phyloP scores from a whole-genome alignment of 2,888 invertebrate species.

The Dromius quadrimaculatus region DNA sequence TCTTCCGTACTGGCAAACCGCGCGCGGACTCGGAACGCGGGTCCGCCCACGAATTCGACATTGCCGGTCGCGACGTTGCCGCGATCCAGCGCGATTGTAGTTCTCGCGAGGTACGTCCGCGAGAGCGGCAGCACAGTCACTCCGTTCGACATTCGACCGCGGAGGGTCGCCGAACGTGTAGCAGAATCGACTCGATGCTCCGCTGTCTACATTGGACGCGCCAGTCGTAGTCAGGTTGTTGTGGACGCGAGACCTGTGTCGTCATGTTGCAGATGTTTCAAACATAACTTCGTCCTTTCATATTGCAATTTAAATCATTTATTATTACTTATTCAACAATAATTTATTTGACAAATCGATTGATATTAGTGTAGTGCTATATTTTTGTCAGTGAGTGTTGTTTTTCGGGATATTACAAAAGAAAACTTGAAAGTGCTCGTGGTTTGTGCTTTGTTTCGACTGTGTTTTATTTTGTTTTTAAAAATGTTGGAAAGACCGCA shows the following conservation, averaged over 20 bases:
- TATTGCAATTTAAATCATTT: too few relatives aligned
- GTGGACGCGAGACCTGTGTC: not conserved
- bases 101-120: conserved; percentile 24
- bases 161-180: conserved; percentile 24
- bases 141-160: conserved; percentile 30
- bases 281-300: not conserved
- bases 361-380: not conserved
- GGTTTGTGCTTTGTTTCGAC: conserved; percentile 31
- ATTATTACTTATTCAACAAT: not conserved
- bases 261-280: not conserved
- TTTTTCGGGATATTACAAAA: conserved; percentile 7
- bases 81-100: conserved; percentile 23
- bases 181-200: conserved; percentile 21
- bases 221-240: conserved; percentile 10
- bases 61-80: conserved; percentile 24
- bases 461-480: conserved; percentile 15
- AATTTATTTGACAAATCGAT: not conserved
- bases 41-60: conserved; percentile 34
- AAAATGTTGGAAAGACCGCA: conserved; percentile 18
- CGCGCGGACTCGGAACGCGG: conserved; percentile 26
- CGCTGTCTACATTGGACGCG: not conserved
- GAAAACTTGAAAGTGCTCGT: conserved; percentile 8
- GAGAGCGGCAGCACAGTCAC: conserved; percentile 17
- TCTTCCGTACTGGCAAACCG: conserved; percentile 57
- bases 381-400: conserved; percentile 12